Evolutionary conservation across 23 tunicate species (phyloP).

Genomic region (Botrylloides violaceus): DNA sequence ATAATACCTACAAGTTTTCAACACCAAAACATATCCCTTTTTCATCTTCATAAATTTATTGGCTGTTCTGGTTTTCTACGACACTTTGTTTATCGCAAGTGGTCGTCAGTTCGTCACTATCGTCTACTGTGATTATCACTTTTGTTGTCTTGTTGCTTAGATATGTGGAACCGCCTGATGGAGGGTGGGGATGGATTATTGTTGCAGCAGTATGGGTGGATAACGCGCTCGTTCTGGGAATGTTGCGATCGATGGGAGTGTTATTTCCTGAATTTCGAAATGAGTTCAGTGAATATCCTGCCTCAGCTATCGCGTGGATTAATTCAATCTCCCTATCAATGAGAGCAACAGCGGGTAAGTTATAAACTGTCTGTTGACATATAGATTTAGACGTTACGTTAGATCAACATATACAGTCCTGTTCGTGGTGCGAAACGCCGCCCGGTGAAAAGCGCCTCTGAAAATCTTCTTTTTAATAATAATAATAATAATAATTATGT

Average conservation of each 20-base stretch:
- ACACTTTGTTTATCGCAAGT: not conserved
- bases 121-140: not conserved
- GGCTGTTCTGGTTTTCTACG: not conserved
- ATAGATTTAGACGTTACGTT: too few species aligned
- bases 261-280: constrained; percentile 68
- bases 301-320: constrained; percentile 78
- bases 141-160: constrained; percentile 22
- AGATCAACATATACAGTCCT: too few species aligned
- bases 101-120: not conserved
- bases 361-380: too few species aligned
- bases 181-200: constrained; percentile 98
- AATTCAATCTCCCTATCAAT: constrained; percentile 88
- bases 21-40: not conserved
- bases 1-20: too few species aligned
- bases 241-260: constrained; percentile 77
- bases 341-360: constrained; percentile 89
- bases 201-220: constrained; percentile 84
- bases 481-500: too few species aligned
- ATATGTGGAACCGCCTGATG: constrained; percentile 88
- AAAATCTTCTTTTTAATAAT: too few species aligned
- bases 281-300: constrained; percentile 56
- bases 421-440: too few species aligned
- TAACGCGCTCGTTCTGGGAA: constrained; percentile 73
- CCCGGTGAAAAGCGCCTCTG: too few species aligned
- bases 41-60: not conserved